Percentiles rank a stretch among this genome's conserved stretches.
phyloP scores from a whole-genome alignment of 2,888 invertebrate species.

The Elysia crispata region DNA sequence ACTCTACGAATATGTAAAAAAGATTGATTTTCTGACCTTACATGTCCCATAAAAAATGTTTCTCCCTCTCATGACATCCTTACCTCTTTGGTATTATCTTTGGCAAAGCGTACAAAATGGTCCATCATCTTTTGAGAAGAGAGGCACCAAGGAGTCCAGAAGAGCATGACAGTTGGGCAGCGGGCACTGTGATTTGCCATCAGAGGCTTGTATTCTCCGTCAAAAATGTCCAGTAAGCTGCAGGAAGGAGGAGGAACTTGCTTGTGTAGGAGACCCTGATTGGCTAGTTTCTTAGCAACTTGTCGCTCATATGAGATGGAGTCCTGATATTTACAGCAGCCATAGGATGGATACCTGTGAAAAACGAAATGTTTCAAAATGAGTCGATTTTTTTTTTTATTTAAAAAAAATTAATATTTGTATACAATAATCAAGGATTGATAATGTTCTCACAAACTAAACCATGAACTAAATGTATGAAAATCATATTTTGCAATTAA shows the following conservation, averaged over 20 bases:
- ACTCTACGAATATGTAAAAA: too few relatives aligned
- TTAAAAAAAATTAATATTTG: too few relatives aligned
- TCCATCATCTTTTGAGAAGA: conserved; percentile 71
- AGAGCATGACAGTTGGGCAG: conserved; percentile 72
- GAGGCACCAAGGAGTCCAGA: conserved; percentile 77
- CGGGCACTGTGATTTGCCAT: conserved; percentile 67
- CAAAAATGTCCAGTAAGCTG: conserved; percentile 73
- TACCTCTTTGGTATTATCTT: conserved; percentile 65
- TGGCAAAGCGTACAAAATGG: conserved; percentile 72
- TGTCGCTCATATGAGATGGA: conserved; percentile 69
- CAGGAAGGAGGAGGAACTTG: conserved; percentile 73
- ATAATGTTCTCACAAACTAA: not conserved
- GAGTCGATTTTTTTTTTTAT: not conserved
- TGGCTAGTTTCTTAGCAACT: conserved; percentile 71
- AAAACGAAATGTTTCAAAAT: too few relatives aligned
- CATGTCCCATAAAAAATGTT: too few relatives aligned
- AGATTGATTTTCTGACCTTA: too few relatives aligned
- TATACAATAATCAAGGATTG: too few relatives aligned
- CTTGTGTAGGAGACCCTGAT: conserved; percentile 74
- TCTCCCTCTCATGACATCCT: conserved; percentile 17
- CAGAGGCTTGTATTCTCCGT: conserved; percentile 74
- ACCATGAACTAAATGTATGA: not conserved
- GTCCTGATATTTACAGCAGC: conserved; percentile 74
- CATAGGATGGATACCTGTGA: conserved; percentile 71
- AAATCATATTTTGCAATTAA: too few relatives aligned